Evolutionary conservation across 2,113 vertebrate species (phyloP).

Genomic region (Tachysurus vachellii): DNA sequence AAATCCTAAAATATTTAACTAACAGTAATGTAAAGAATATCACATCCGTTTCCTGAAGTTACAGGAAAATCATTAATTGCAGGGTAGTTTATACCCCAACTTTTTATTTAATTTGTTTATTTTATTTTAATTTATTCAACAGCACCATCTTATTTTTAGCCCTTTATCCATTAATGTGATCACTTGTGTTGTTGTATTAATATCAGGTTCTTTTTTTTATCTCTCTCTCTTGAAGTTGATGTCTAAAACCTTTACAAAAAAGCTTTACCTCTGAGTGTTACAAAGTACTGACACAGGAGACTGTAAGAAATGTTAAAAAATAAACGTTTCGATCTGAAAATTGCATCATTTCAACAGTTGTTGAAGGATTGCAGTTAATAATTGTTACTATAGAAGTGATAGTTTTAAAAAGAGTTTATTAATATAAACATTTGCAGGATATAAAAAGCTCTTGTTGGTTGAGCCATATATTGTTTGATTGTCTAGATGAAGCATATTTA

Average conservation of each 20-base stretch:
- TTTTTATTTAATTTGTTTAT: neutral
- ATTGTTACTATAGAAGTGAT: neutral
- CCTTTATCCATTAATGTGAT: neutral
- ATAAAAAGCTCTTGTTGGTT: neutral
- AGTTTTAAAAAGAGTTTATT: neutral
- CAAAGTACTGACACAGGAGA: neutral
- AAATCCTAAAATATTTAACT: neutral
- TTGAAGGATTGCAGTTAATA: neutral
- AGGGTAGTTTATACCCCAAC: neutral
- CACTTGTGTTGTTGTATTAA: neutral
- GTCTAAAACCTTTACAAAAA: neutral
- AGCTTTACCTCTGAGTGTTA: too few relatives aligned
- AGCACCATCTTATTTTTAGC: neutral
- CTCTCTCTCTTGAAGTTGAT: neutral
- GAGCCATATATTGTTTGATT: neutral
- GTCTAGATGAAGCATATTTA: neutral
- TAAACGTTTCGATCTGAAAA: neutral
- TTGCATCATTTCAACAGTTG: neutral
- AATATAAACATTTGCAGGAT: neutral
- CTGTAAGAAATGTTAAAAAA: neutral
- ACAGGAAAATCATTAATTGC: neutral
- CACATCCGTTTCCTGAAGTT: neutral
- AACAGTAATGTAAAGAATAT: neutral
- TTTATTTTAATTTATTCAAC: neutral
- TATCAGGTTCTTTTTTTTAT: neutral